Evolutionary conservation across 2,888 invertebrate species (phyloP).

Genomic region (Pilophorus perplexus): DNA sequence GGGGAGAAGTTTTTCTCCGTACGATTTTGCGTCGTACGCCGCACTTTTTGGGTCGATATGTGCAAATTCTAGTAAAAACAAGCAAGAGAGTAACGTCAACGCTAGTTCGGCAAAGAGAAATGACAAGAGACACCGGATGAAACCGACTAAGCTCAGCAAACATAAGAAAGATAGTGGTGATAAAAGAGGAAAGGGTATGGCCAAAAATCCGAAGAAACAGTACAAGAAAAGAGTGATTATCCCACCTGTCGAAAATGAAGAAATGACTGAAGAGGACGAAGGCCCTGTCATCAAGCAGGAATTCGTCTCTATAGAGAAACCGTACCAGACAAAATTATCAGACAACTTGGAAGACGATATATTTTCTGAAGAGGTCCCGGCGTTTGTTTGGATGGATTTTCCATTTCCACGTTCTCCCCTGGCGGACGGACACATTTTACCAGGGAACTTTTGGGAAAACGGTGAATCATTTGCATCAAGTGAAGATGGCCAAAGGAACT

Average conservation of each 20-base stretch:
- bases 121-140: neutral
- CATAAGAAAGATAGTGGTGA: neutral
- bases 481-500: neutral
- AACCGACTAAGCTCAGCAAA: neutral
- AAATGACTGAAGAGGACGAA: no score
- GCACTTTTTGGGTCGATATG: neutral
- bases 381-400: neutral
- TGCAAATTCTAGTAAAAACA: neutral
- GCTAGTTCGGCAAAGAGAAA: neutral
- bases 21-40: conserved; percentile 21
- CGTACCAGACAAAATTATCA: neutral
- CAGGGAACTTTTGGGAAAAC: neutral
- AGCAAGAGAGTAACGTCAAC: neutral
- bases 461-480: neutral
- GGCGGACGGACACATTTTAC: conserved; percentile 18
- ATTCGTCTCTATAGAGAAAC: neutral
- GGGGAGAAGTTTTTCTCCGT: conserved; percentile 25
- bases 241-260: no score
- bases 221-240: neutral
- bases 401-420: neutral
- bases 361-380: neutral
- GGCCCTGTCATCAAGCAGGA: neutral
- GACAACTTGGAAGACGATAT: neutral
- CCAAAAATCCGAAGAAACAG: neutral
- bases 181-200: neutral